Conservation (phyloP, 2,113 vertebrate genomes). For the Agapornis roseicollis region DNA sequence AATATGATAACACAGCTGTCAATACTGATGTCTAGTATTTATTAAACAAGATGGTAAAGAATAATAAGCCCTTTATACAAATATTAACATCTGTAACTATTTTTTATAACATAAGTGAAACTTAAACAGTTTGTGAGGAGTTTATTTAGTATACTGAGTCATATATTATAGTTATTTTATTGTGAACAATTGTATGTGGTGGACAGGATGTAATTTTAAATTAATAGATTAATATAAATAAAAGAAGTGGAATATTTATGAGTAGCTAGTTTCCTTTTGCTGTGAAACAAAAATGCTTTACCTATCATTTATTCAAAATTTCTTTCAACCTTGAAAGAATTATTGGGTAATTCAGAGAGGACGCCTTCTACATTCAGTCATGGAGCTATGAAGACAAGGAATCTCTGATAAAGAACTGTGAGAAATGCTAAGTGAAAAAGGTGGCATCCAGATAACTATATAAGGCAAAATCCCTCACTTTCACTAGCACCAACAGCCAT, state of each 20-base stretch:
- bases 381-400: not conserved
- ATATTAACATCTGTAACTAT: not conserved
- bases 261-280: not conserved
- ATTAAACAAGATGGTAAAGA: not conserved
- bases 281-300: not conserved
- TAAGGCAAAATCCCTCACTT: not conserved
- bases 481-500: fast-evolving
- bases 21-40: not conserved
- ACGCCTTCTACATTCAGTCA: not conserved
- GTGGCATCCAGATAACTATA: not conserved
- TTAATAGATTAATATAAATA: not conserved
- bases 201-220: not conserved
- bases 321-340: not conserved
- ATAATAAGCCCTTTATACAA: not conserved
- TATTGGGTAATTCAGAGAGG: not conserved
- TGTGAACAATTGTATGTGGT: not conserved
- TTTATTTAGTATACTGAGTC: not conserved
- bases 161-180: not conserved
- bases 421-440: not conserved
- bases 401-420: not conserved
- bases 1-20: not conserved
- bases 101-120: not conserved
- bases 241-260: not conserved
- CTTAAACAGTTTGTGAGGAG: not conserved
- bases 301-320: not conserved